Base-by-base conservation (phyloP, 2,113 vertebrate genomes). In the Perca fluviatilis region DNA sequence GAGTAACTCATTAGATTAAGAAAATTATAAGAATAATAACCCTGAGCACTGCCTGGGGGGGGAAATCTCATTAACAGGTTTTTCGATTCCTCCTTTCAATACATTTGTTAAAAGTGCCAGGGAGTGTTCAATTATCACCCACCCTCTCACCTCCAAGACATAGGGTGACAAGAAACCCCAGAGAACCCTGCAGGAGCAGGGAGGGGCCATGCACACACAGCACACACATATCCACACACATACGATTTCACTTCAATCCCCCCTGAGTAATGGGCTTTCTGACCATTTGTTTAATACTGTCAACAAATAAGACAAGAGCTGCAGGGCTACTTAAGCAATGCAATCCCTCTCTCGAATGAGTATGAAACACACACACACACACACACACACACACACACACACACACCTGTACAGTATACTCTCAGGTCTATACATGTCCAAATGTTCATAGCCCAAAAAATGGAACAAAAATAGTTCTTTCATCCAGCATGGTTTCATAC, bases 21-120 rank as follows among this genome's bases (percentile, higher is more conserved):
- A 94, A 95, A 92, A 94, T 92, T 92, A 94, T 92, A 92, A 92
- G 88, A 93, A 94, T 89, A 91, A 92, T 91, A 88, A 86, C 93
- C 90, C 54, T 11, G 64, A 91, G 94, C 90, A 6, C 58, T 16
- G 91, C 94, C 93, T 9, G 36, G 64, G 89, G 93, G 85, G 79
- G 69, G 62, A 95, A 95, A 95, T 94, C 94, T 95, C 91, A 95
- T 95, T 94, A 95, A 94, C 94, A 89, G 91, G 89, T 94, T 94
- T 93, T 94, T 95, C 93, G 90, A 93, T 95, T 91, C 86, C 76
- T 80, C 81, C 90, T 89, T 93, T 94, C 93, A 92, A 90, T 93
- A 94, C 91, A 93, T 94, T 94, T 94, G 93, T 94, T 92, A 92
- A 89, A 91, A 89, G 89, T 89, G 88, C 89, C 83, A 81, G 91